phyloP scores from a whole-genome alignment of 2,888 invertebrate species.

The Drosophila sordidula region DNA sequence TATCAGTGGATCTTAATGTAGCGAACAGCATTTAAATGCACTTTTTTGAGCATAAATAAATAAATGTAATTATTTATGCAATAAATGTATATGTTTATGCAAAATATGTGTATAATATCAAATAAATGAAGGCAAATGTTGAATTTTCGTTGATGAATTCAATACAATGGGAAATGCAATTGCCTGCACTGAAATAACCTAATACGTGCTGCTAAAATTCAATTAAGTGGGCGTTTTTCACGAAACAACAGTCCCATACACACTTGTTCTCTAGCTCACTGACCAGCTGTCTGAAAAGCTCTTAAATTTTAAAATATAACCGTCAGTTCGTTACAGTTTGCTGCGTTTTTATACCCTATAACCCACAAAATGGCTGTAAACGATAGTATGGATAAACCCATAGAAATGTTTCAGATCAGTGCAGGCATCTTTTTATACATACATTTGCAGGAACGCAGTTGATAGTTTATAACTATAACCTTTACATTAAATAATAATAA shows the following conservation, averaged over 20 bases:
- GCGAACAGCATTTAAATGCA: slow-evolving; percentile 20
- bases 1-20: slow-evolving; percentile 18
- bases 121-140: slow-evolving; percentile 29
- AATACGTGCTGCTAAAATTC: slow-evolving; percentile 41
- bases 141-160: slow-evolving; percentile 1
- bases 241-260: slow-evolving; percentile 6
- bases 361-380: not conserved
- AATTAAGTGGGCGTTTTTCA: slow-evolving; percentile 54
- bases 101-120: slow-evolving; percentile 32
- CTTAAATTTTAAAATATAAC: slow-evolving; percentile 12
- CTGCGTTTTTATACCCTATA: slow-evolving; percentile 6
- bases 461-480: no score
- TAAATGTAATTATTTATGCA: slow-evolving; percentile 60
- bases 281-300: slow-evolving; percentile 5
- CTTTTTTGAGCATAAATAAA: slow-evolving; percentile 33
- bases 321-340: not conserved
- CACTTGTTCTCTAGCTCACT: not conserved
- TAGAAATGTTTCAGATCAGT: no score
- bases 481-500: no score
- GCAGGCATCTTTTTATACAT: no score
- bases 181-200: not conserved
- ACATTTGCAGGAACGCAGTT: no score
- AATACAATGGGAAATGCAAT: slow-evolving; percentile 23
- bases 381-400: no score
- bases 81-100: slow-evolving; percentile 12